Evolutionary conservation across 2,113 vertebrate species (phyloP), one percentile per base, ranked within the genome.

Genomic region (Nematolebias whitei): DNA sequence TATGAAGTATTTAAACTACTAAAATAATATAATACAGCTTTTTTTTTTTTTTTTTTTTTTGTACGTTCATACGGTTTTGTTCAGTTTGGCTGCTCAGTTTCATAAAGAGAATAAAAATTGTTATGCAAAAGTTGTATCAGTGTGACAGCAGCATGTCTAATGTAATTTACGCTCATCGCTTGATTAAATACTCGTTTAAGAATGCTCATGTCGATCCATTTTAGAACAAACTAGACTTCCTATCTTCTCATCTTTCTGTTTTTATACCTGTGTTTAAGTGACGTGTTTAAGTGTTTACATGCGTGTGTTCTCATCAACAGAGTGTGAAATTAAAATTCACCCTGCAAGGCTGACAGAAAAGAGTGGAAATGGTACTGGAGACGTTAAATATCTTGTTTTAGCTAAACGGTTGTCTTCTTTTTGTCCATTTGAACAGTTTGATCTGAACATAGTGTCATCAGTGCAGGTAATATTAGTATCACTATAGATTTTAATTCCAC

Each of bases 281-380:
- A 63, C 73, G 58, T 79, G 76, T 55, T 11, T 55, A 63, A 71
- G 58, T 79, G 76, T 55, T 11, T 55, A 4, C 12, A 9, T 38
- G 26, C 4, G 44, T 14, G 64, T 68, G 65, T 72, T 58, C 76
- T 74, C 74, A 78, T 71, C 81, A 87, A 76, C 86, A 78, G 82
- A 89, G 86, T 87, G 86, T 89, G 87, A 90, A 90, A 88, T 90
- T 88, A 80, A 88, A 87, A 87, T 83, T 68, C 57, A 72, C 57
- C 73, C 82, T 73, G 20, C 63, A 64, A 65, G 79, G 84, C 68
- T 88, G 81, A 86, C 72, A 65, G 7, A 48, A 22, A 11, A 47
- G 50, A 68, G 74, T 60, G 16, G 48, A 78, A 24, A 77, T 48
- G 60, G 59, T 53, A 64, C 54, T 22, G 38, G 35, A 68, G 63